Conservation (phyloP, 2,888 invertebrate species). For the Tinea pellionella region DNA sequence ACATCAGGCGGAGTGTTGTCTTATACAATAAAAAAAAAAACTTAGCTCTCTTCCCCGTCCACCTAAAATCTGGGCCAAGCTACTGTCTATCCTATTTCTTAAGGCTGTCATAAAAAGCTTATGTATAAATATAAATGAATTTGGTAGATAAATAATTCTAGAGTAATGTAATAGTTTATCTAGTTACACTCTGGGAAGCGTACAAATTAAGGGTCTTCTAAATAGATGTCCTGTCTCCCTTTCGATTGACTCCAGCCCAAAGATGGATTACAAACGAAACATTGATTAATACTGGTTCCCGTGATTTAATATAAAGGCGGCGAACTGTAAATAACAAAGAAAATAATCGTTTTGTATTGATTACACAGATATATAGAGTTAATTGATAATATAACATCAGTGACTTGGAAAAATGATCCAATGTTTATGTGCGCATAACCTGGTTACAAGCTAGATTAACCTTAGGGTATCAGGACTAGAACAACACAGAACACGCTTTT, state of each 20-base stretch:
- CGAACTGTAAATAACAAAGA: not conserved
- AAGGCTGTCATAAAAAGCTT: too few species aligned
- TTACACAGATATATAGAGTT: not conserved
- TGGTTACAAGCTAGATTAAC: too few species aligned
- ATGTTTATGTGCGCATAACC: too few species aligned
- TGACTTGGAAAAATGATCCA: not conserved
- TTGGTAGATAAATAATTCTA: not conserved
- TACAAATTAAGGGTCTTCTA: conserved; percentile 15
- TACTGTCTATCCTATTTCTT: too few species aligned
- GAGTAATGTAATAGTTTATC: not conserved
- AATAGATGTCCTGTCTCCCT: conserved; percentile 18
- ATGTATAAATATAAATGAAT: not conserved
- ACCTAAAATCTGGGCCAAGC: too few species aligned
- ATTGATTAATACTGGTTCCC: conserved; percentile 19
- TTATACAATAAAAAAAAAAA: too few species aligned
- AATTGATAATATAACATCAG: not conserved
- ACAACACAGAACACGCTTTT: too few species aligned
- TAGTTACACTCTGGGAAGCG: not conserved
- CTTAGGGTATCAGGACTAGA: too few species aligned
- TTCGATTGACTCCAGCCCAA: conserved; percentile 18
- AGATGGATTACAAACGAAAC: conserved; percentile 19
- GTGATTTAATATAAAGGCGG: not conserved
- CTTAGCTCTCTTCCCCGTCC: too few species aligned
- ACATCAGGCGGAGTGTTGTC: too few species aligned
- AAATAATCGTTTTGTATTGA: not conserved